These are phyloP conservation scores for Phorcus lineatus DNA, from an alignment of 2,888 invertebrate genomes.

Conservation along the genomic window DNA sequence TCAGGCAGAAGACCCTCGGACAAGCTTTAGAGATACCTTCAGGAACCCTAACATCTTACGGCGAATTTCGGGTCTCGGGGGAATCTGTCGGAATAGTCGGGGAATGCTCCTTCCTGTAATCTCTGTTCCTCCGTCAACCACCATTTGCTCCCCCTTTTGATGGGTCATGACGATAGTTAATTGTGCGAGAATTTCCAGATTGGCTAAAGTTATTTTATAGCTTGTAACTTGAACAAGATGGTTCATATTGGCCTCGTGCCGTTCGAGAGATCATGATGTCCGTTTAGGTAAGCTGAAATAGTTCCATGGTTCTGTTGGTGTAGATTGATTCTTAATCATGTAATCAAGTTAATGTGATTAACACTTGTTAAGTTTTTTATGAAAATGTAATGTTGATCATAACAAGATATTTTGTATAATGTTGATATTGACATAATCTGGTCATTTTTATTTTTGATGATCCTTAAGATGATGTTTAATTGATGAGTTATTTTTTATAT, in stretches of 20 bases:
- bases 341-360: too few relatives aligned
- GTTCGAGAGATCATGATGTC: not conserved
- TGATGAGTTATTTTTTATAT: too few relatives aligned
- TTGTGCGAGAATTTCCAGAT: conserved; percentile 12
- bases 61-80: not conserved
- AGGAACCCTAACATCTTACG: conserved; percentile 13
- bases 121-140: conserved; percentile 1
- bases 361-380: too few relatives aligned
- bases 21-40: conserved; percentile 16
- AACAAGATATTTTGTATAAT: too few relatives aligned
- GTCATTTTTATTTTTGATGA: too few relatives aligned
- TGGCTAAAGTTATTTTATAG: conserved; percentile 20
- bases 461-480: too few relatives aligned
- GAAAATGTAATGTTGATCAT: too few relatives aligned
- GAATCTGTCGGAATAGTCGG: not conserved
- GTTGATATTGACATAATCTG: too few relatives aligned
- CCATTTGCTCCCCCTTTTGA: conserved; percentile 4
- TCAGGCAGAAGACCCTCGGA: conserved; percentile 12
- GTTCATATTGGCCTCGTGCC: not conserved
- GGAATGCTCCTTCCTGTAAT: conserved; percentile 13
- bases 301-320: too few relatives aligned
- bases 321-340: too few relatives aligned
- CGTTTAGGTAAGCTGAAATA: not conserved
- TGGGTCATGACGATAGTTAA: not conserved
- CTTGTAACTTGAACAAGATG: not conserved